Base-by-base conservation (phyloP, 2,113 vertebrate genomes). In the Nicator chloris region DNA sequence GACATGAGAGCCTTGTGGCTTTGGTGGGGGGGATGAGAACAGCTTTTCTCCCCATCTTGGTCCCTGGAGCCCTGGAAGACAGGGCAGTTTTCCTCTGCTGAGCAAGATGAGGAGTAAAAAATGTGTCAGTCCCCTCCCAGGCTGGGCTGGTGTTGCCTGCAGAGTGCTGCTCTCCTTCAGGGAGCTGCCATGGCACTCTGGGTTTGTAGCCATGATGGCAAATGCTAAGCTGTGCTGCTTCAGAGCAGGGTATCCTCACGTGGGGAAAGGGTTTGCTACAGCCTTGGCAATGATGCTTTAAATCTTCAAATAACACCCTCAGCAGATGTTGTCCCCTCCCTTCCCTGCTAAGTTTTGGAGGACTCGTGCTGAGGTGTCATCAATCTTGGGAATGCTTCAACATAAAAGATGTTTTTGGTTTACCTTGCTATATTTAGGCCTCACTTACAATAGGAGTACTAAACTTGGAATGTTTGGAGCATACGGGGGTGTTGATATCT, bases 391-490 rank as follows among this genome's bases (percentile, higher is more conserved):
- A 91, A 71, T 82, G 14, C 59, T 96, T 90, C 92, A 96, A 87
- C 64, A 82, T 42, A 60, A 92, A 96, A 91, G 65, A 80, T 93
- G 70, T 57, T 97, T 96, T 96, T 95, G 61, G 92, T 97, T 97
- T 63, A 53, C 60, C 63, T 88, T 76, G 54, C 94, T 96, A 87
- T 97, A 94, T 97, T 97, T 97, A 96, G 95, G 80, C 73, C 69
- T 79, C 39, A 49, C 75, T 73, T 95, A 96, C 93, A 95, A 96
- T 39, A 77, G 66, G n/a, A 96, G n/a, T 84, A 76, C 97, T 96
- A 97, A 97, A 98, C 93, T 66, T 75, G 90, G 97, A 95, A 83
- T 68, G 92, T 65, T 93, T 96, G 80, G 93, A 97, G 92, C 90
- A 51, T 86, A 76, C 35, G 95, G 89, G 93, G 85, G 93, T 91